A percentile compares a stretch with the other conserved stretches of the same genome.
Evolutionary conservation across 2,888 invertebrate species (phyloP).

Genomic region (Drosophila kanekoi): DNA sequence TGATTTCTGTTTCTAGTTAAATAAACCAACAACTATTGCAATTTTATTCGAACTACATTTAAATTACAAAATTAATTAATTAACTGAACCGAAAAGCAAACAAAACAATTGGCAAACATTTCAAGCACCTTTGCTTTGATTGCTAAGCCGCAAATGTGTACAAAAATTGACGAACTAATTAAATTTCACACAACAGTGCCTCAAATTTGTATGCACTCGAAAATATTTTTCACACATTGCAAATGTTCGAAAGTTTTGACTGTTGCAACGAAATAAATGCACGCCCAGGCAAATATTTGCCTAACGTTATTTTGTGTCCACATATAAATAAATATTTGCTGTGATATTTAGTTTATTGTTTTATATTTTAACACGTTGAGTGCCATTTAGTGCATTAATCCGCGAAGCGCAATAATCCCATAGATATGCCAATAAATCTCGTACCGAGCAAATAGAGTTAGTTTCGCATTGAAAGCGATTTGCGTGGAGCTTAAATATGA

Average conservation of each 20-base stretch:
- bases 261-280: constrained; percentile 5
- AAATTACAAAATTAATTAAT: constrained; percentile 6
- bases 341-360: constrained; percentile 22
- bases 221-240: constrained; percentile 12
- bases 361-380: constrained; percentile 32
- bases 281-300: constrained; percentile 40
- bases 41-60: background rate
- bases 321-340: constrained; percentile 39
- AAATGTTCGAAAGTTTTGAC: constrained; percentile 24
- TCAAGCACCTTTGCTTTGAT: background rate
- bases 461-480: constrained; percentile 31
- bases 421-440: constrained; percentile 38
- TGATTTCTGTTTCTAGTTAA: background rate
- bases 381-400: constrained; percentile 54
- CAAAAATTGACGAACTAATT: constrained; percentile 35
- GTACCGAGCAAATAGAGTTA: background rate
- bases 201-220: constrained; percentile 16
- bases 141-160: constrained; percentile 7
- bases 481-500: constrained; percentile 22
- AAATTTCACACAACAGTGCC: constrained; percentile 54
- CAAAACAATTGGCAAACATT: background rate
- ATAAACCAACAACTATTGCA: background rate
- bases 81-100: background rate
- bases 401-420: constrained; percentile 47
- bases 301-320: constrained; percentile 37